Percentiles rank a stretch among this genome's conserved stretches.
Evolutionary conservation across 64 coral and sea anemone genomes (phyloP).

Genomic region (Hydrozoanthus tunicans): DNA sequence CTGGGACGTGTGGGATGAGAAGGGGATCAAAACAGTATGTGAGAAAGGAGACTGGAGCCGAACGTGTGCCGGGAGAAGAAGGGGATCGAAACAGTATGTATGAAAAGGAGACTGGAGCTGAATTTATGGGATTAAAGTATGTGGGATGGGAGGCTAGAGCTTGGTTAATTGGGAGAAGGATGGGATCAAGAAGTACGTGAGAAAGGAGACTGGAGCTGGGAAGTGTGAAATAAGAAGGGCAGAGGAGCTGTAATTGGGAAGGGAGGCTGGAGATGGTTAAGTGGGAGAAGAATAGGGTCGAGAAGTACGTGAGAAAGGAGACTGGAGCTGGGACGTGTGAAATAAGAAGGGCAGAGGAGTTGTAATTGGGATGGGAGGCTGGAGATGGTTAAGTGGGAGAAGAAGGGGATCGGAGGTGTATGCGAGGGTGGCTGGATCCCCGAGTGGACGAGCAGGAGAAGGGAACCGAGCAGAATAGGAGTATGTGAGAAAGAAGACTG

Average conservation of each 20-base stretch:
- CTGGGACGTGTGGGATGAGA: too few relatives aligned
- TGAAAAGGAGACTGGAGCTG: background rate
- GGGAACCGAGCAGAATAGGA: too few relatives aligned
- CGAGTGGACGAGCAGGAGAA: too few relatives aligned
- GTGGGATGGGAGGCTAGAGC: background rate
- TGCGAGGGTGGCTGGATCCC: too few relatives aligned
- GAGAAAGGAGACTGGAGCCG: slow-evolving; percentile 8
- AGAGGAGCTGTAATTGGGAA: background rate
- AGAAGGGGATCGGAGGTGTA: background rate
- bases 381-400: background rate
- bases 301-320: background rate
- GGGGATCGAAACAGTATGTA: slow-evolving; percentile 9
- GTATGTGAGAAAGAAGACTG: background rate
- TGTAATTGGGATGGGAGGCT: background rate
- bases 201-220: background rate
- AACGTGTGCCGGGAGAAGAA: slow-evolving; percentile 2
- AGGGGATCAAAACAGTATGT: background rate
- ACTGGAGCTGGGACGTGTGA: background rate
- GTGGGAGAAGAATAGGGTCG: background rate
- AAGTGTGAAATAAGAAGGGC: background rate
- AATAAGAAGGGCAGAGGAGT: background rate
- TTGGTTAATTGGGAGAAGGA: background rate
- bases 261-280: background rate
- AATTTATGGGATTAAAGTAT: background rate
- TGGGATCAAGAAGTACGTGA: background rate